Conservation (phyloP, 2,797 vertebrate species). For the Hirundo rustica region DNA sequence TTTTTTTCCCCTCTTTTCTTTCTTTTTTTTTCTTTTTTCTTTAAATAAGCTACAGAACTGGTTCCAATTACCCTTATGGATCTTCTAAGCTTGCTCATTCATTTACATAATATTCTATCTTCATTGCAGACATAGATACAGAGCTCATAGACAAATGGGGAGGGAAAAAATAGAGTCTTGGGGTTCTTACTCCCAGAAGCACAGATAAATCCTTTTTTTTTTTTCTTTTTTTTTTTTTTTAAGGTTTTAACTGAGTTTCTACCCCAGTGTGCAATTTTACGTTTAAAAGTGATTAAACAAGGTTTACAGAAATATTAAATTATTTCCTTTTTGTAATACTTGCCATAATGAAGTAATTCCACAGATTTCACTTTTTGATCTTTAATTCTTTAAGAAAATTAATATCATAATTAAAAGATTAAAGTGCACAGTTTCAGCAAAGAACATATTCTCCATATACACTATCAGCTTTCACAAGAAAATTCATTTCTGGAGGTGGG, state of each 20-base stretch:
- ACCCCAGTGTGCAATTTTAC: neutral
- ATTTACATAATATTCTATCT: neutral
- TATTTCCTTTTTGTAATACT: neutral
- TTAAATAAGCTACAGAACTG: neutral
- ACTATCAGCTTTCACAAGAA: neutral
- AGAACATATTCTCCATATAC: neutral
- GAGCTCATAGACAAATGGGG: neutral
- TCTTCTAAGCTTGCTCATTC: neutral
- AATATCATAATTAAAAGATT: slow-evolving; percentile 20
- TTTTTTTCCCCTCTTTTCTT: neutral
- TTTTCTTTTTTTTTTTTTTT: neutral
- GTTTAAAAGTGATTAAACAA: slow-evolving; percentile 10
- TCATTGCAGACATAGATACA: neutral
- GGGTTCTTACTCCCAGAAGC: neutral
- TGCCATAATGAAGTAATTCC: neutral
- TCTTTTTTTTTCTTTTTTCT: neutral
- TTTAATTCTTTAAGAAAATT: slow-evolving; percentile 33
- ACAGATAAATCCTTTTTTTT: neutral
- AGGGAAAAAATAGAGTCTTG: neutral
- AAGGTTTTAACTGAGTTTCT: neutral
- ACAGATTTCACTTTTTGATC: slow-evolving; percentile 1
- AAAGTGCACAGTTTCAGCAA: neutral
- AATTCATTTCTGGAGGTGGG: neutral
- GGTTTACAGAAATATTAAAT: neutral
- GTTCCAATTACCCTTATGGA: neutral